Conservation (phyloP, 2,797 vertebrate genomes). For the Varecia variegata region DNA sequence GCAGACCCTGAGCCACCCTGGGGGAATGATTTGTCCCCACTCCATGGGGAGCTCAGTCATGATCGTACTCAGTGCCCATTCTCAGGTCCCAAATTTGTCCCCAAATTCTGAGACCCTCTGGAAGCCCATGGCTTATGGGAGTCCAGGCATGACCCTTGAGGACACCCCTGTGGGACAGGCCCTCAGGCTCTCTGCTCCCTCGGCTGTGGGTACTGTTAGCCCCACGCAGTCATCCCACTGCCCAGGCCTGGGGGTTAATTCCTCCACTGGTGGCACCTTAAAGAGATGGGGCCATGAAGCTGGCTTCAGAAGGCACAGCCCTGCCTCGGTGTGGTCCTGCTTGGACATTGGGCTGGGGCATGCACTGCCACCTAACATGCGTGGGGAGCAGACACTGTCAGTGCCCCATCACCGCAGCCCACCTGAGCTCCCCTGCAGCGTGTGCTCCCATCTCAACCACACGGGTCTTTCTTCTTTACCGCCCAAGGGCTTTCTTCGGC, state of each 20-base stretch:
- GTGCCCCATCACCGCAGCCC: neutral
- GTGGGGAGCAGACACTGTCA: neutral
- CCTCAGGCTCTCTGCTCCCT: neutral
- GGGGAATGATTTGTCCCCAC: neutral
- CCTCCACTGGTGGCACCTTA: neutral
- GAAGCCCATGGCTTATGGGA: neutral
- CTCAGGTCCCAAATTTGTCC: neutral
- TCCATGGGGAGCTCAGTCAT: neutral
- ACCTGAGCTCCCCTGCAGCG: rapidly evolving
- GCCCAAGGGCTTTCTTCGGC: neutral
- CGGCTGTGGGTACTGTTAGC: neutral
- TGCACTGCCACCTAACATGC: neutral
- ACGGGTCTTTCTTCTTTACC: neutral
- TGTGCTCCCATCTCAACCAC: neutral
- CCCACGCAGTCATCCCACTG: neutral
- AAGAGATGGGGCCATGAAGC: neutral
- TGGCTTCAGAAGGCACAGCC: neutral
- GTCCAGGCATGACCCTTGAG: neutral
- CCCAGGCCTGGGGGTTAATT: neutral
- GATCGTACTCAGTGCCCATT: neutral
- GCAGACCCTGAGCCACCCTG: neutral
- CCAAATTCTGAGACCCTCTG: neutral
- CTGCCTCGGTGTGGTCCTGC: neutral
- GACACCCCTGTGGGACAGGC: neutral
- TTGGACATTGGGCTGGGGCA: neutral